phyloP scores from a whole-genome alignment of 2,113 vertebrate genomes.

The Chaetura pelagica region DNA sequence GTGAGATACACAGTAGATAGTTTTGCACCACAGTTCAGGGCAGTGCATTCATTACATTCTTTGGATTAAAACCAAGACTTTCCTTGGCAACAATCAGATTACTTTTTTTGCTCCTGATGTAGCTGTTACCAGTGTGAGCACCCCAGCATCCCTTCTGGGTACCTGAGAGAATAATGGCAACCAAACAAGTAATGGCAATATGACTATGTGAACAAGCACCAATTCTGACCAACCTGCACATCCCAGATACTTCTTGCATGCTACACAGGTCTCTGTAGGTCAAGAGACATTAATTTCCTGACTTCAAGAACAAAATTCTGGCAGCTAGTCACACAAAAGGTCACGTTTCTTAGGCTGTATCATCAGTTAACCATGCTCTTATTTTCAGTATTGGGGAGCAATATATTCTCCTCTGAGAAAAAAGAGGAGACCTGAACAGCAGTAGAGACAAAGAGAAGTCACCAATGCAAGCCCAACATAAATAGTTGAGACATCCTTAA shows the following conservation, averaged over 20 bases:
- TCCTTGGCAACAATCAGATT: not conserved
- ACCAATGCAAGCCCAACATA: not conserved
- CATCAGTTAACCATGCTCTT: not conserved
- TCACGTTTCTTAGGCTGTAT: not conserved
- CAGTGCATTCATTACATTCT: not conserved
- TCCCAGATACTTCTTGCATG: not conserved
- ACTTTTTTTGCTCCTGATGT: not conserved
- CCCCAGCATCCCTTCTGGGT: not conserved
- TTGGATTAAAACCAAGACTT: not conserved
- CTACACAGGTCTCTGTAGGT: not conserved
- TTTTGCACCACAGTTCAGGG: not conserved
- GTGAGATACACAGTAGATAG: not conserved
- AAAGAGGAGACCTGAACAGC: not conserved
- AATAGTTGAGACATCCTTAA: not conserved
- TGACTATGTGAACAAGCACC: not conserved
- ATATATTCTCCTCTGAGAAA: not conserved
- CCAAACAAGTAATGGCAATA: not conserved
- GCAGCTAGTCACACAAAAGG: not conserved
- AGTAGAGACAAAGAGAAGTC: not conserved
- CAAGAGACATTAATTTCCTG: not conserved
- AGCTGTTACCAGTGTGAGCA: not conserved
- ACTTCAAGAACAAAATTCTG: not conserved
- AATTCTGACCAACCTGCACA: not conserved
- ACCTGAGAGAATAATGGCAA: not conserved
- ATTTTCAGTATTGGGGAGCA: not conserved